These are phyloP conservation scores for Hetaerina americana DNA, from an alignment of 1,140 invertebrate genomes.

Conservation along the genomic window DNA sequence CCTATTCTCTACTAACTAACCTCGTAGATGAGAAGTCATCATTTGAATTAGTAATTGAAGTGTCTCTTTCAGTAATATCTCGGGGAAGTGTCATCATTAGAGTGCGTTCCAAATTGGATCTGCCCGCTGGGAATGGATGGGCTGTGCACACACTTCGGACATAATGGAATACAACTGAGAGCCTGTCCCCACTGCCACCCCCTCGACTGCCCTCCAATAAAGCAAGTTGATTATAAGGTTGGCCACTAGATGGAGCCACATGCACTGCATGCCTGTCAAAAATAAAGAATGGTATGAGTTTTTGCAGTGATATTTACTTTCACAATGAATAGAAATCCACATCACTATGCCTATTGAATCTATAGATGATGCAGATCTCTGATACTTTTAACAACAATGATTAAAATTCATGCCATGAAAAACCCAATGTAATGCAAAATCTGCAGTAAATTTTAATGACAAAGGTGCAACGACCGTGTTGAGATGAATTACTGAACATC, in stretches of 20 bases:
- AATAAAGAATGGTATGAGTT: too few species aligned
- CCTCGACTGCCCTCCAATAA: slow-evolving; percentile 64
- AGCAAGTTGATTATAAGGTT: slow-evolving; percentile 79
- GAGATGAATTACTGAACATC: too few species aligned
- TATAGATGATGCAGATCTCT: too few species aligned
- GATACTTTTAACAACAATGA: too few species aligned
- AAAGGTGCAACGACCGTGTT: too few species aligned
- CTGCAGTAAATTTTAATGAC: too few species aligned
- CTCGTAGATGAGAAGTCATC: not conserved
- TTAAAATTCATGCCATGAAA: too few species aligned
- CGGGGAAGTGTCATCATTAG: slow-evolving; percentile 37
- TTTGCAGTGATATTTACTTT: too few species aligned
- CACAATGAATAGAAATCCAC: too few species aligned
- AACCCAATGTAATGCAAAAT: too few species aligned
- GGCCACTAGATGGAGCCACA: slow-evolving; percentile 66
- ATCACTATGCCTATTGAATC: too few species aligned
- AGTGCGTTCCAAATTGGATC: slow-evolving; percentile 58
- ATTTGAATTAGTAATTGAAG: not conserved
- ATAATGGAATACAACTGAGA: slow-evolving; percentile 73
- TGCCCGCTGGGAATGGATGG: slow-evolving; percentile 68
- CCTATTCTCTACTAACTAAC: too few species aligned
- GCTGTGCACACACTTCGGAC: slow-evolving; percentile 64
- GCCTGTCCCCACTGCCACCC: slow-evolving; percentile 64
- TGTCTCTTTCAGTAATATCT: not conserved
- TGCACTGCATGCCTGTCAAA: slow-evolving; percentile 58